phyloP scores from a whole-genome alignment of 2,113 vertebrate species.

The Lepidothrix coronata region DNA sequence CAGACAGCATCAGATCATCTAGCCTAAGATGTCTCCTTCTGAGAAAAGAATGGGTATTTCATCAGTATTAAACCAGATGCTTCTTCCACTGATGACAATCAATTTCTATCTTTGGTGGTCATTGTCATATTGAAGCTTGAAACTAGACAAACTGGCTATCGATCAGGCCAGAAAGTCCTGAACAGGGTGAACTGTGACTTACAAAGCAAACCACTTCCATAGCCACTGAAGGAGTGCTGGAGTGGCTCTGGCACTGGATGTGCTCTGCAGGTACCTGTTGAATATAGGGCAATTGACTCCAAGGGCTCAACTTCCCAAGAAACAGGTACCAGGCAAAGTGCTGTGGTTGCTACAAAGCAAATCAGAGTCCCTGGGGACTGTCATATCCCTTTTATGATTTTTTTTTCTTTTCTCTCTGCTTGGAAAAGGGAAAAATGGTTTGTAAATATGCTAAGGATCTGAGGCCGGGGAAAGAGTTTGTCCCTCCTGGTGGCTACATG shows the following conservation, averaged over 20 bases:
- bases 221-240: not conserved
- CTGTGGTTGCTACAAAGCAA: not conserved
- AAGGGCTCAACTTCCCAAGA: not conserved
- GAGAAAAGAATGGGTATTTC: not conserved
- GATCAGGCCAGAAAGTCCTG: not conserved
- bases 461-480: not conserved
- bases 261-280: not conserved
- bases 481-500: not conserved
- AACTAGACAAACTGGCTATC: not conserved
- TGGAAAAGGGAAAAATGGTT: not conserved
- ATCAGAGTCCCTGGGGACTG: not conserved
- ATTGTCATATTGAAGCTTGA: not conserved
- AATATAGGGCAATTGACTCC: not conserved
- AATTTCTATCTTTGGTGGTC: not conserved
- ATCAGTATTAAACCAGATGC: not conserved
- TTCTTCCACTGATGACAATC: not conserved
- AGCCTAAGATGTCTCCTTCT: not conserved
- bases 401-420: not conserved
- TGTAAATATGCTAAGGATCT: not conserved
- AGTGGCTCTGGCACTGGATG: not conserved
- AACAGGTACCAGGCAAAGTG: not conserved
- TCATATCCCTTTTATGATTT: not conserved
- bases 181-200: not conserved
- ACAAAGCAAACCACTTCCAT: not conserved
- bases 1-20: not conserved